Evolutionary conservation across 2,888 invertebrate genomes (phyloP).

Genomic region (Phengaris arion): DNA sequence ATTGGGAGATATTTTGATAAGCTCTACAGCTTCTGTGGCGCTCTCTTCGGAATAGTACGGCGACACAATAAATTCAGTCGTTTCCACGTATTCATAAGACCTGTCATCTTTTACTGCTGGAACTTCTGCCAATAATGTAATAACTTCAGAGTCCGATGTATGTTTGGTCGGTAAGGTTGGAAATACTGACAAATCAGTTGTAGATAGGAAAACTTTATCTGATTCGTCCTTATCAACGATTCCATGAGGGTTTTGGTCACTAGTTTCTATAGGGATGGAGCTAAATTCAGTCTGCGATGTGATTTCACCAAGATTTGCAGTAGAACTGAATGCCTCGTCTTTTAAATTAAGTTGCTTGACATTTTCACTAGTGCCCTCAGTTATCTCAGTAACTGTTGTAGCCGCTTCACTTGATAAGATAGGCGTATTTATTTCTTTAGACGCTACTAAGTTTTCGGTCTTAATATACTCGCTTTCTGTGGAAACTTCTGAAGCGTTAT

Average conservation of each 20-base stretch:
- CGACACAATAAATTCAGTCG: conserved; percentile 63
- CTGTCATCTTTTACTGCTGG: conserved; percentile 46
- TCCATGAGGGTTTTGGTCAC: conserved; percentile 68
- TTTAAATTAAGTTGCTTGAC: conserved; percentile 25
- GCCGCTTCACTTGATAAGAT: not conserved
- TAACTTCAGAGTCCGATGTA: conserved; percentile 50
- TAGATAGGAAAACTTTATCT: conserved; percentile 50
- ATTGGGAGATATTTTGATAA: conserved; percentile 60
- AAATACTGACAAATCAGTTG: conserved; percentile 44
- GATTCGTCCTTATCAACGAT: conserved; percentile 53
- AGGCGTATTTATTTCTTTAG: not conserved
- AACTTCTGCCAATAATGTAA: conserved; percentile 49
- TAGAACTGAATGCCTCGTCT: conserved; percentile 52
- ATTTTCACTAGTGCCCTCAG: conserved; percentile 25
- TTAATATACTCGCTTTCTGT: conserved; percentile 8
- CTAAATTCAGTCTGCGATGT: conserved; percentile 67
- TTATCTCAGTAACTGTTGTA: not conserved
- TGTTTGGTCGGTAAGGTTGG: conserved; percentile 48
- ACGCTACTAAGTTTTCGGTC: not conserved
- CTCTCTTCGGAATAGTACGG: conserved; percentile 63
- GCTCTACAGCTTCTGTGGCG: conserved; percentile 61
- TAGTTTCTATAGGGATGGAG: conserved; percentile 68
- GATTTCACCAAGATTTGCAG: conserved; percentile 63
- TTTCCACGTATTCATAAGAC: conserved; percentile 60
- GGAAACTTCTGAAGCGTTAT: not conserved